These are phyloP conservation scores for Ylistrum balloti DNA, from an alignment of 1,140 invertebrate genomes.

Conservation along the genomic window DNA sequence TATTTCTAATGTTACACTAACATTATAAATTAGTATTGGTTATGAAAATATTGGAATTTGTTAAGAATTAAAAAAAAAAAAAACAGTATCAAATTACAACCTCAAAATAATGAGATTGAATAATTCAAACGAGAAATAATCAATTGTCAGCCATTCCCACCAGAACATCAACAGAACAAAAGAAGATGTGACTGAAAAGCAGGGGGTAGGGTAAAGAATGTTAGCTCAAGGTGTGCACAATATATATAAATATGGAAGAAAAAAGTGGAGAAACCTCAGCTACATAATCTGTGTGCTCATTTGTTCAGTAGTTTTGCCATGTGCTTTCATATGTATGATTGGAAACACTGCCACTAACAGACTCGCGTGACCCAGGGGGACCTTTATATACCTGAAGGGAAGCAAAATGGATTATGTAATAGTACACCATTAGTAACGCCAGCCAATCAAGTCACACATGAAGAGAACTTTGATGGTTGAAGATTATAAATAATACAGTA, in stretches of 20 bases:
- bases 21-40: background rate
- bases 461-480: background rate
- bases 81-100: too few relatives aligned
- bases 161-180: slow-evolving; percentile 46
- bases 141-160: slow-evolving; percentile 3
- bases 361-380: slow-evolving; percentile 54
- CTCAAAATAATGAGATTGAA: too few relatives aligned
- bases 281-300: slow-evolving; percentile 51
- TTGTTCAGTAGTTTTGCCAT: slow-evolving; percentile 53
- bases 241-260: slow-evolving; percentile 29
- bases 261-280: slow-evolving; percentile 44
- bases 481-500: background rate
- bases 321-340: slow-evolving; percentile 63
- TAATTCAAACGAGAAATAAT: too few relatives aligned
- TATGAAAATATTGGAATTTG: background rate
- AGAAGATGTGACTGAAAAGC: background rate
- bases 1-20: background rate
- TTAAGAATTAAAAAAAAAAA: too few relatives aligned
- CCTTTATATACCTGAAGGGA: slow-evolving; percentile 54
- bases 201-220: slow-evolving; percentile 13
- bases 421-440: slow-evolving; percentile 23
- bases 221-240: slow-evolving; percentile 45
- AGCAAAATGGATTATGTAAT: slow-evolving; percentile 23
- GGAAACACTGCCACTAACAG: slow-evolving; percentile 61
- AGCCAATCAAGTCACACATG: background rate